Percentiles rank a stretch among this genome's conserved stretches.
Conservation (phyloP, 2,888 invertebrate genomes). For the Pediacus dermestoides region DNA sequence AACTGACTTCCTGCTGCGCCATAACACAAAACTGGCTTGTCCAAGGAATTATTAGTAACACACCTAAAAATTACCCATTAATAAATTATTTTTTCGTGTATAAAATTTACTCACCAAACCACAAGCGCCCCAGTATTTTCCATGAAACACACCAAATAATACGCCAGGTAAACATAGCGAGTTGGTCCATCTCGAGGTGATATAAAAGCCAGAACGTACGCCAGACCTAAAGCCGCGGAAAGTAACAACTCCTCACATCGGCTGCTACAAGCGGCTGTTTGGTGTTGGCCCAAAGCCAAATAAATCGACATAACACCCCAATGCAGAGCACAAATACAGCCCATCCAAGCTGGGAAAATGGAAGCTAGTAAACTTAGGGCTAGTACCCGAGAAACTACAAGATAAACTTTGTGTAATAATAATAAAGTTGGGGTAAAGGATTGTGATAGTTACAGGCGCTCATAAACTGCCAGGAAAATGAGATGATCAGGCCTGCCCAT, state of each 20-base stretch:
- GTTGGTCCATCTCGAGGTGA: constrained; percentile 60
- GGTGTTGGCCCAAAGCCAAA: constrained; percentile 51
- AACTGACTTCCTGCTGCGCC: constrained; percentile 48
- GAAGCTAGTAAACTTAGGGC: constrained; percentile 57
- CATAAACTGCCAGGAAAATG: constrained; percentile 59
- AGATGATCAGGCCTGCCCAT: constrained; percentile 52
- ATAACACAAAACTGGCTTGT: constrained; percentile 47
- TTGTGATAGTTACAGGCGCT: constrained; percentile 49
- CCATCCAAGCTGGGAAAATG: constrained; percentile 53
- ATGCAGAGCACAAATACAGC: constrained; percentile 52
- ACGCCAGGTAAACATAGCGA: constrained; percentile 51
- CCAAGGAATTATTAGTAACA: constrained; percentile 46
- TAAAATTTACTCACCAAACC: constrained; percentile 45
- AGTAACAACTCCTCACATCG: constrained; percentile 50
- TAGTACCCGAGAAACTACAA: constrained; percentile 53
- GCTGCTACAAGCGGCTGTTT: constrained; percentile 49
- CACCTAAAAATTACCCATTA: constrained; percentile 40
- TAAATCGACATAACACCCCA: constrained; percentile 58
- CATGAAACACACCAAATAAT: constrained; percentile 52
- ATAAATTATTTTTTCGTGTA: constrained; percentile 1
- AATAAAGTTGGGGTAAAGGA: not conserved
- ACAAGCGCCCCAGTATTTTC: constrained; percentile 51
- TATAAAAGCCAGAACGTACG: constrained; percentile 59
- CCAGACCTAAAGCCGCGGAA: constrained; percentile 56
- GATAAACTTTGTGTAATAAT: constrained; percentile 8